Evolutionary conservation across 2,113 vertebrate species (phyloP), one percentile per base, ranked within the genome.

Genomic region (Nansenia antarctica): DNA sequence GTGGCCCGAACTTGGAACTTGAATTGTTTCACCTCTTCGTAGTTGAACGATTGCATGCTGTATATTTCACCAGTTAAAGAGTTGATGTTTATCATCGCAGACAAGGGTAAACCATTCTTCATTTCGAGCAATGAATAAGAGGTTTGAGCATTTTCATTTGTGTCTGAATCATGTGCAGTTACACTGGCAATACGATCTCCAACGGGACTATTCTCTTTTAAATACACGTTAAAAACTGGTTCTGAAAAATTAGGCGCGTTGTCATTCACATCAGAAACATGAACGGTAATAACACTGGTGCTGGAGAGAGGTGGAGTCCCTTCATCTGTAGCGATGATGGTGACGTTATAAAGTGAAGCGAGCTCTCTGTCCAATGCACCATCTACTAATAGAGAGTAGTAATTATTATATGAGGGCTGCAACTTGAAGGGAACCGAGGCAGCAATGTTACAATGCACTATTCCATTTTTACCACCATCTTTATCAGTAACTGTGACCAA

Each of bases 1-100:
- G 65, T 77, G 67, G 90, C 92, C 82, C 92, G 89, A 70, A 93
- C 87, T 24, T 91, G 86, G 75, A 94, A 92, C 30, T 58, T 55
- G 81, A 94, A 90, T n/a, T 64, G 85, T 57, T 79, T 87, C 52
- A 93, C 70, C 29, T 74, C 82, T 70, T 95, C 93, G 76, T 91
- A 93, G 67, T 95, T 92, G 85, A 94, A 93, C 65, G 91, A 85
- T 65, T 76, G 31, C 82, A 82, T 89, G 76, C 91, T 92, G 77
- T 84, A 90, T 73, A 94, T 84, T 32, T 80, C 86, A 22, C 94
- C 92, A 1, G 58, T 60, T 30, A 34, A n/a, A 22, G 31, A 32
- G 18, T 60, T 60, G 0, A 60, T 22, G 32, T 60, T 20, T 3
- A 60, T 11, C 1, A 35, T 4, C 2, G 1, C 26, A 55, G 58